Conservation (phyloP, 2,113 vertebrate genomes). For the Gallinago media region DNA sequence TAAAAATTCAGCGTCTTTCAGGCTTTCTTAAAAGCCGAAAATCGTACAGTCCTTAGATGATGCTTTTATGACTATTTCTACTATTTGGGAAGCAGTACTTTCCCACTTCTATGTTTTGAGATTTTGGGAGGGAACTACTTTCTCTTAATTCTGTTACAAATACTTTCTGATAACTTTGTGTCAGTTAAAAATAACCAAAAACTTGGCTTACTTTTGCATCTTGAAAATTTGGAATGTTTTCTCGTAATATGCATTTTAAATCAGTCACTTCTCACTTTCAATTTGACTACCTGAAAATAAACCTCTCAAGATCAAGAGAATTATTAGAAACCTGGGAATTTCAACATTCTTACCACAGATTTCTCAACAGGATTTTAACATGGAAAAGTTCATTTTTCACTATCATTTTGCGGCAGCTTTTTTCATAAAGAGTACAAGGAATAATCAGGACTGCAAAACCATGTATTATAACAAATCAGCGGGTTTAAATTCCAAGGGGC, state of each 20-base stretch:
- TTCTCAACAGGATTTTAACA: neutral
- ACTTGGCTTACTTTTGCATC: neutral
- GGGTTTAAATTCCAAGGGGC: neutral
- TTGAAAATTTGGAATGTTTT: neutral
- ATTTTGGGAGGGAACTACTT: neutral
- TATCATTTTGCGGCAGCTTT: neutral
- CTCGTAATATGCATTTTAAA: neutral
- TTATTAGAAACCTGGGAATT: neutral
- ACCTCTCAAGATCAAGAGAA: neutral
- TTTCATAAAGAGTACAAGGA: neutral
- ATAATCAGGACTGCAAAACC: neutral
- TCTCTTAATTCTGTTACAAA: neutral
- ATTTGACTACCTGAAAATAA: neutral
- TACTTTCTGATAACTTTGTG: neutral
- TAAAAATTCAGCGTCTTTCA: neutral
- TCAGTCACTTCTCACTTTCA: neutral
- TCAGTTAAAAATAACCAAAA: neutral
- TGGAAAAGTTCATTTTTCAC: neutral
- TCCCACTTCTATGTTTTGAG: neutral
- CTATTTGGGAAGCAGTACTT: neutral
- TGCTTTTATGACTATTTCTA: neutral
- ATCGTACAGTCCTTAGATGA: neutral
- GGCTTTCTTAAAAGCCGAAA: neutral
- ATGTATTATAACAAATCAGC: neutral
- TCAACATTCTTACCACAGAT: neutral